phyloP scores from a whole-genome alignment of 2,797 vertebrate genomes.

The Acipenser transmontanus region DNA sequence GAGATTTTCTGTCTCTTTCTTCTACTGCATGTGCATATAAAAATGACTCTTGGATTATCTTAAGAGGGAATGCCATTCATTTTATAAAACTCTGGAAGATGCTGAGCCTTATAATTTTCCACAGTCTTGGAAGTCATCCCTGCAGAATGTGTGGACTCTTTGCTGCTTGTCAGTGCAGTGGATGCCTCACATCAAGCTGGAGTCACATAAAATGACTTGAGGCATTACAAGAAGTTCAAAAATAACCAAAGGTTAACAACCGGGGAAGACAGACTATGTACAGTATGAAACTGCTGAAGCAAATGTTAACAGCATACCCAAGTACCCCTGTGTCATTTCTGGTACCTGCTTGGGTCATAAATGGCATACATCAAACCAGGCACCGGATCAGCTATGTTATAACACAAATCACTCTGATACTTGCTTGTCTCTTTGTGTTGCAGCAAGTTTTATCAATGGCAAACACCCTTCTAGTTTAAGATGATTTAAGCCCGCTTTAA shows the following conservation, averaged over 20 bases:
- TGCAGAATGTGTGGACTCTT: conserved; percentile 42
- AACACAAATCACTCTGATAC: too few relatives aligned
- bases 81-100: conserved; percentile 51
- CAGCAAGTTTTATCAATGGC: too few relatives aligned
- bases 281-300: conserved; percentile 31
- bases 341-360: conserved; percentile 34
- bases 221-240: conserved; percentile 45
- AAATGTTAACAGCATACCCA: conserved; percentile 39
- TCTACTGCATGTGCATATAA: conserved; percentile 35
- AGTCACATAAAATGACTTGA: conserved; percentile 39
- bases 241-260: conserved; percentile 53
- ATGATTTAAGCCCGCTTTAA: too few relatives aligned
- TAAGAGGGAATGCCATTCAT: conserved; percentile 45
- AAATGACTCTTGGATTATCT: conserved; percentile 43
- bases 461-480: too few relatives aligned
- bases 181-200: conserved; percentile 31
- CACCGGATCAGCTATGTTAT: conserved; percentile 19
- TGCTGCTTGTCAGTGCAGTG: conserved; percentile 34
- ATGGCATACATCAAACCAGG: conserved; percentile 36
- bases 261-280: conserved; percentile 36
- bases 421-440: too few relatives aligned
- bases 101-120: conserved; percentile 45
- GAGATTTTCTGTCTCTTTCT: conserved; percentile 41
- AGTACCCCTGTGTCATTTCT: conserved; percentile 37
- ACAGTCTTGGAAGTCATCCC: conserved; percentile 20